Conservation (phyloP, 2,113 vertebrate genomes). For the Zosterops borbonicus region DNA sequence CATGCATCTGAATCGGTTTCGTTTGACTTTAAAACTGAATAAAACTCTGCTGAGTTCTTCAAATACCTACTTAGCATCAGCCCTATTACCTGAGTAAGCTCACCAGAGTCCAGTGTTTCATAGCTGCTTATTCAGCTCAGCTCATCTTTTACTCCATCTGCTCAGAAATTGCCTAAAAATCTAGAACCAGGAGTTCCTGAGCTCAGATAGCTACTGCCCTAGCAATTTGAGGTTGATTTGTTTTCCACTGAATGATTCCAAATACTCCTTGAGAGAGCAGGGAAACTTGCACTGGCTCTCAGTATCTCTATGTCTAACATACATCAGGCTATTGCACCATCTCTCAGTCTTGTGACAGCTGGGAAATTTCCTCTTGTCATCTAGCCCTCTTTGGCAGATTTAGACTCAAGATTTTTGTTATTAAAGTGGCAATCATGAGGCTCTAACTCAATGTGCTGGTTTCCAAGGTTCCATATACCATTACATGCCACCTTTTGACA, state of each 20-base stretch:
- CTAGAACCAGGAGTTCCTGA: neutral
- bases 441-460: neutral
- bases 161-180: neutral
- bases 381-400: neutral
- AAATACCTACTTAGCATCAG: neutral
- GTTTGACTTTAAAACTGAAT: neutral
- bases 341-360: neutral
- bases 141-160: neutral
- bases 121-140: neutral
- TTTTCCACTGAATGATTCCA: neutral
- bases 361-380: neutral
- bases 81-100: neutral
- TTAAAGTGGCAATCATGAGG: neutral
- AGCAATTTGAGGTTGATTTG: neutral
- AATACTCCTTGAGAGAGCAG: neutral
- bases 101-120: neutral
- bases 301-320: neutral
- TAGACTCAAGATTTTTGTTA: neutral
- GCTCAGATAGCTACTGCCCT: neutral
- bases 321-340: neutral
- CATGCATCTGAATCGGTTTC: neutral
- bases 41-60: neutral
- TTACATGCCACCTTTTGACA: neutral
- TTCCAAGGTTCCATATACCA: neutral
- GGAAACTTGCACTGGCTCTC: neutral